A percentile compares a stretch with the other conserved stretches of the same genome.
Conservation (phyloP, 1,140 invertebrate genomes). For the Hylyphantes graminicola region DNA sequence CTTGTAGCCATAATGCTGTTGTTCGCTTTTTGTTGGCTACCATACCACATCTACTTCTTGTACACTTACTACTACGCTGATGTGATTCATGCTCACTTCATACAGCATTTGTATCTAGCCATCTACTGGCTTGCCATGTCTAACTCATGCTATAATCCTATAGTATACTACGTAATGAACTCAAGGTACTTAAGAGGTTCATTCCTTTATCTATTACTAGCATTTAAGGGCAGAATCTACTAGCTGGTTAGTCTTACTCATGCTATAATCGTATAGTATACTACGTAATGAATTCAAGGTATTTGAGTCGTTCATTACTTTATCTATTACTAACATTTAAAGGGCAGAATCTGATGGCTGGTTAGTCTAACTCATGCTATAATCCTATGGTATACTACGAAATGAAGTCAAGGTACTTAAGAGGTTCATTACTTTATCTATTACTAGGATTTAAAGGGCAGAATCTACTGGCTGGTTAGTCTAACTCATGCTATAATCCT, state of each 20-base stretch:
- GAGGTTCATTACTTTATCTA: too few species aligned
- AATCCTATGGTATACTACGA: constrained; percentile 96
- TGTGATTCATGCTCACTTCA: constrained; percentile 77
- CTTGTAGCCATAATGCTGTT: constrained; percentile 84
- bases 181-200: constrained; percentile 79
- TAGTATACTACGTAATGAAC: constrained; percentile 96
- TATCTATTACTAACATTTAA: too few species aligned
- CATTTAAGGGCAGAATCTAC: too few species aligned
- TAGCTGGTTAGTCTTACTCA: too few species aligned
- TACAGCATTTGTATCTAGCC: constrained; percentile 88
- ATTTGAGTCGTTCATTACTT: too few species aligned
- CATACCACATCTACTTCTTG: constrained; percentile 91
- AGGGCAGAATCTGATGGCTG: constrained; percentile 95
- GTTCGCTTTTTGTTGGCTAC: constrained; percentile 91
- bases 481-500: constrained; percentile 94
- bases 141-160: constrained; percentile 95
- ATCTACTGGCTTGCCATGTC: constrained; percentile 97
- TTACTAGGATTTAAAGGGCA: too few species aligned
- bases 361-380: constrained; percentile 95
- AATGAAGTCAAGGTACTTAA: constrained; percentile 90
- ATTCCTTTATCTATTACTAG: too few species aligned
- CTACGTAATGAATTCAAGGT: too few species aligned
- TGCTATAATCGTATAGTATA: too few species aligned
- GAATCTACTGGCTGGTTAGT: constrained; percentile 96
- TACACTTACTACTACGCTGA: constrained; percentile 83